Percentiles rank a stretch among this genome's conserved stretches.
phyloP scores from a whole-genome alignment of 2,113 vertebrate genomes.

The Macroglossus sobrinus region DNA sequence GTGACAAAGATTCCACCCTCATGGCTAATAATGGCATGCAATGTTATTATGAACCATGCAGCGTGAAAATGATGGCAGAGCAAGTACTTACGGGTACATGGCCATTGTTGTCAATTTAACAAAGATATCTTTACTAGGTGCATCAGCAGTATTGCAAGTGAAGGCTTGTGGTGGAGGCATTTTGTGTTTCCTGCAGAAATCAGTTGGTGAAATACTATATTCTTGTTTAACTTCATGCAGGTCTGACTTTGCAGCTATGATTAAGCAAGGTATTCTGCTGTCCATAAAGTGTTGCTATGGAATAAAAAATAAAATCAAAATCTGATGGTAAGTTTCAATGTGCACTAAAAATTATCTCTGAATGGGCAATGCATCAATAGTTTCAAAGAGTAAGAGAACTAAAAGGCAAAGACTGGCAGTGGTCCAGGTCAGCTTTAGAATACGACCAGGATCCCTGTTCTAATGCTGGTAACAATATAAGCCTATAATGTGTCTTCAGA shows the following conservation, averaged over 20 bases:
- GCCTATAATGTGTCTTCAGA: not conserved
- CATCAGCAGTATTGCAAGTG: slow-evolving; percentile 91
- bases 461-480: not conserved
- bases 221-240: slow-evolving; percentile 95
- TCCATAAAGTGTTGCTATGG: slow-evolving; percentile 96
- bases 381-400: slow-evolving; percentile 36
- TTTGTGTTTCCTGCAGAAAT: slow-evolving; percentile 98
- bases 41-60: slow-evolving; percentile 67
- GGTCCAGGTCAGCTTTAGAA: not conserved
- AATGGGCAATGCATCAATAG: slow-evolving; percentile 19
- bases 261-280: slow-evolving; percentile 95
- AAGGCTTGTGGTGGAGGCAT: slow-evolving; percentile 98
- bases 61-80: not conserved
- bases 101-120: slow-evolving; percentile 98
- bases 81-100: slow-evolving; percentile 98
- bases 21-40: slow-evolving; percentile 80
- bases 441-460: not conserved
- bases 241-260: slow-evolving; percentile 95
- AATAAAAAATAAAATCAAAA: slow-evolving; percentile 60
- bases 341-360: not conserved
- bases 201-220: slow-evolving; percentile 90
- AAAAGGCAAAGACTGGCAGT: not conserved
- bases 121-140: slow-evolving; percentile 94
- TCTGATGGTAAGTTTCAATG: slow-evolving; percentile 26
- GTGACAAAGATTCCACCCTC: slow-evolving; percentile 68